Evolutionary conservation across 2,797 vertebrate genomes (phyloP).

Genomic region (Rhodeus uyekii): DNA sequence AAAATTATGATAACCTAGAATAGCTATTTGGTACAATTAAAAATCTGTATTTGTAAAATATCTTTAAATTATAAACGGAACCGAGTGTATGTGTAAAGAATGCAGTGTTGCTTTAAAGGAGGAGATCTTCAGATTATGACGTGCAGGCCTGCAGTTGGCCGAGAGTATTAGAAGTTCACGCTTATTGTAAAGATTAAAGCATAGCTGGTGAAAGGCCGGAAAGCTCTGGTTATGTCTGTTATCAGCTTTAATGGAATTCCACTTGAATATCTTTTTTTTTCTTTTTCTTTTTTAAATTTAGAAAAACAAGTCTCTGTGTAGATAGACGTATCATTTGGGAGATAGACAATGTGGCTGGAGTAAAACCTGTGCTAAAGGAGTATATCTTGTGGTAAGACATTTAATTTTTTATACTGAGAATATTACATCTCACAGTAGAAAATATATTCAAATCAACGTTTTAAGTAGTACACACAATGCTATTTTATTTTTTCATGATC

Average conservation of each 20-base stretch:
- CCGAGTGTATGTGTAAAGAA: conserved; percentile 33
- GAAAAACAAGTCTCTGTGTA: conserved; percentile 5
- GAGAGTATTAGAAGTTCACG: conserved; percentile 57
- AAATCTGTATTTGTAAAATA: not conserved
- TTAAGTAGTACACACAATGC: not conserved
- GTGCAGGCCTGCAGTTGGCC: conserved; percentile 55
- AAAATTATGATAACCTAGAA: too few relatives aligned
- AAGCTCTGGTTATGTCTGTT: conserved; percentile 43
- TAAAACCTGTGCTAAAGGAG: conserved; percentile 3
- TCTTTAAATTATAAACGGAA: not conserved
- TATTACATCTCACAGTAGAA: not conserved
- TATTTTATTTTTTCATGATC: not conserved
- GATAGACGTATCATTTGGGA: not conserved
- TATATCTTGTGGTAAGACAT: conserved; percentile 32
- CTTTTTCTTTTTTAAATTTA: not conserved
- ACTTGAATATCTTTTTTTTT: not conserved
- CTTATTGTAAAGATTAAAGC: conserved; percentile 68
- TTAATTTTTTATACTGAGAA: not conserved
- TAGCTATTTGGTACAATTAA: not conserved
- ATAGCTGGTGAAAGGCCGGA: conserved; percentile 51
- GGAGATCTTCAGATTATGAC: conserved; percentile 73
- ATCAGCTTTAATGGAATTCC: conserved; percentile 22
- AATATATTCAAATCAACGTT: not conserved
- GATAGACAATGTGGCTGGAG: conserved; percentile 9
- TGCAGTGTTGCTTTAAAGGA: conserved; percentile 14